phyloP scores from a whole-genome alignment of 2,797 vertebrate genomes.

The Euthynnus affinis region DNA sequence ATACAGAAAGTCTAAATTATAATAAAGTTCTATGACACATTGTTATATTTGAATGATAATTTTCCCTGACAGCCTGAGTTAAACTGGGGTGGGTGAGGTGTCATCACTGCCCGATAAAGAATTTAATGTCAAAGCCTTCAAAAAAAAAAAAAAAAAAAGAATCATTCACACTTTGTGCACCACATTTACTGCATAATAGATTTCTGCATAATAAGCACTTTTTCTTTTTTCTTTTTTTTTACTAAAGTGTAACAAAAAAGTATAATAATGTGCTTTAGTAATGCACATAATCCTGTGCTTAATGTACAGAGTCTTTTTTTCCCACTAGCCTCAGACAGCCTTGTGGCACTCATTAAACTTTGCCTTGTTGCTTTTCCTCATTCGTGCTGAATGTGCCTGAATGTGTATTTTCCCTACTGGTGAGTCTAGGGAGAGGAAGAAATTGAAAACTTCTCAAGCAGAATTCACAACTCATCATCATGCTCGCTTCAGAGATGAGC shows the following conservation, averaged over 20 bases:
- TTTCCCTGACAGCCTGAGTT: too few relatives aligned
- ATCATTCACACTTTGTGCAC: slow-evolving; percentile 16
- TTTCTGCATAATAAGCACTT: slow-evolving; percentile 4
- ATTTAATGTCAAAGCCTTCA: too few relatives aligned
- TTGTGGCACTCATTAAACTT: slow-evolving; percentile 35
- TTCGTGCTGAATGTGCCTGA: slow-evolving; percentile 22
- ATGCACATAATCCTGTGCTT: slow-evolving; percentile 19
- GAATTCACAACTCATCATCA: slow-evolving; percentile 41
- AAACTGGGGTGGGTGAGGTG: too few relatives aligned
- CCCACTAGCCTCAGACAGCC: slow-evolving; percentile 13
- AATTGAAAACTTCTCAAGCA: slow-evolving; percentile 54
- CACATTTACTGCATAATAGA: slow-evolving; percentile 16
- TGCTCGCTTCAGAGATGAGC: slow-evolving; percentile 30
- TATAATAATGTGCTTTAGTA: slow-evolving; percentile 10
- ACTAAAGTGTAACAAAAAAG: neutral
- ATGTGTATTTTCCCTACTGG: slow-evolving; percentile 22
- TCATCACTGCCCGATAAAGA: too few relatives aligned
- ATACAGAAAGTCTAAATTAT: too few relatives aligned
- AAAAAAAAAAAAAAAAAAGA: neutral
- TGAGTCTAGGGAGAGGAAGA: slow-evolving; percentile 23
- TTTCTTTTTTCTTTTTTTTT: neutral
- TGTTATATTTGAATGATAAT: too few relatives aligned
- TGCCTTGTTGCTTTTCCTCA: neutral
- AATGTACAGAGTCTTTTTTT: slow-evolving; percentile 18
- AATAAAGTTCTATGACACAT: too few relatives aligned